These are phyloP conservation scores for Hydrolagus colliei DNA, from an alignment of 2,797 vertebrate species.

Conservation along the genomic window DNA sequence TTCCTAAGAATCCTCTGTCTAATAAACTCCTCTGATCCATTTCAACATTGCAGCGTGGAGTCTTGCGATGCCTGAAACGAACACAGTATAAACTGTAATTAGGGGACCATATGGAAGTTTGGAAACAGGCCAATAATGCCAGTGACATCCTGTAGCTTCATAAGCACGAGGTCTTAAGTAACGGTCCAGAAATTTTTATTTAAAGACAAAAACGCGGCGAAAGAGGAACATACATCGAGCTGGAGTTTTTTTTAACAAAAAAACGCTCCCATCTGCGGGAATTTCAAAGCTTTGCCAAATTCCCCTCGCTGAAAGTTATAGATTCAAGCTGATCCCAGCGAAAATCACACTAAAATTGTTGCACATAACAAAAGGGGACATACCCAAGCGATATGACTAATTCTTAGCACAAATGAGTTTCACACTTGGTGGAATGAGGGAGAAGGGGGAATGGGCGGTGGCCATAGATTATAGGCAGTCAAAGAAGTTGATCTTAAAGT, in stretches of 20 bases:
- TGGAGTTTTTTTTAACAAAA: background rate
- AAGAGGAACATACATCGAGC: background rate
- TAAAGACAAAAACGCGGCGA: background rate
- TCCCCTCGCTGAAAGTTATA: background rate
- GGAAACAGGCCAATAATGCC: background rate
- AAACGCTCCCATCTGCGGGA: background rate
- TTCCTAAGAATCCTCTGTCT: background rate
- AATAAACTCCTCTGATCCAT: too few species aligned
- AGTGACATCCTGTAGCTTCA: conserved; percentile 1
- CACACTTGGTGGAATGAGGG: too few species aligned
- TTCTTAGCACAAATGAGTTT: too few species aligned
- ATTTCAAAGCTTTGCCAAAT: background rate
- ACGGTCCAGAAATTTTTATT: too few species aligned
- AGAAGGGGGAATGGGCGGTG: too few species aligned
- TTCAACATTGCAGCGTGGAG: background rate
- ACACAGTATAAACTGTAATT: background rate
- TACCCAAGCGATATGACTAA: too few species aligned
- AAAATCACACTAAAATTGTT: too few species aligned
- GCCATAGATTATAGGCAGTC: too few species aligned
- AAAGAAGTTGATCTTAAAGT: too few species aligned
- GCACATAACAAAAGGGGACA: too few species aligned
- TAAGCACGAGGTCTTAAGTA: background rate
- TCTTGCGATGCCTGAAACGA: background rate
- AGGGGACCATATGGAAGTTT: background rate
- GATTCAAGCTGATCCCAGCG: too few species aligned